These are phyloP conservation scores for Aptenodytes patagonicus DNA, from an alignment of 2,113 vertebrate genomes.

Conservation along the genomic window DNA sequence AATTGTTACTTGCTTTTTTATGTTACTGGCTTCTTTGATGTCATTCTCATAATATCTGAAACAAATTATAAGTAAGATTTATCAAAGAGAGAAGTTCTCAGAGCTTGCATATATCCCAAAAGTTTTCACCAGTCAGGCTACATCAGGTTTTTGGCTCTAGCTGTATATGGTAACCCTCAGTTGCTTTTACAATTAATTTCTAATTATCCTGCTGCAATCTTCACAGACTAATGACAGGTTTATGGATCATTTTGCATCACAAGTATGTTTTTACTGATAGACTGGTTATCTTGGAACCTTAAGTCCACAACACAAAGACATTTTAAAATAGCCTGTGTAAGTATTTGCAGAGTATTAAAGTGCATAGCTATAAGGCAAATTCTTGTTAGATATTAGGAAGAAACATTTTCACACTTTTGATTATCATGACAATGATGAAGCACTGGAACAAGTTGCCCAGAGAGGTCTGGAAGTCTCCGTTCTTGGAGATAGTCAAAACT, in stretches of 20 bases:
- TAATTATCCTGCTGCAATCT: background rate
- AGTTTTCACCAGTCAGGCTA: background rate
- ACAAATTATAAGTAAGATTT: background rate
- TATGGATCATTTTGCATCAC: background rate
- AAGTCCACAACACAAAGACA: background rate
- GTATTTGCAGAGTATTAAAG: background rate
- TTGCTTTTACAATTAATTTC: background rate
- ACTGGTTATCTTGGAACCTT: background rate
- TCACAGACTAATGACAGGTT: background rate
- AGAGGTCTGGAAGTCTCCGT: background rate
- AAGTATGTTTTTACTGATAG: background rate
- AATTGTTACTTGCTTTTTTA: constrained; percentile 76
- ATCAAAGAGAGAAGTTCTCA: background rate
- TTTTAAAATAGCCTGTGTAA: background rate
- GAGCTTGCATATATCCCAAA: background rate
- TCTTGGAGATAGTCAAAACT: background rate
- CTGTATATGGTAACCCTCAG: background rate
- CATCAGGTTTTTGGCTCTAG: background rate
- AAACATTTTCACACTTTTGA: background rate
- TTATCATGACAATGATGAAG: background rate
- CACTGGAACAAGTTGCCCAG: background rate
- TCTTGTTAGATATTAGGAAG: background rate
- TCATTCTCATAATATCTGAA: constrained; percentile 83
- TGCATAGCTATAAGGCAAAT: background rate
- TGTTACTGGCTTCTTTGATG: constrained; percentile 81